A percentile compares a stretch with the other conserved stretches of the same genome.
Evolutionary conservation across 2,797 vertebrate genomes (phyloP).

Genomic region (Orestias chungarensis): DNA sequence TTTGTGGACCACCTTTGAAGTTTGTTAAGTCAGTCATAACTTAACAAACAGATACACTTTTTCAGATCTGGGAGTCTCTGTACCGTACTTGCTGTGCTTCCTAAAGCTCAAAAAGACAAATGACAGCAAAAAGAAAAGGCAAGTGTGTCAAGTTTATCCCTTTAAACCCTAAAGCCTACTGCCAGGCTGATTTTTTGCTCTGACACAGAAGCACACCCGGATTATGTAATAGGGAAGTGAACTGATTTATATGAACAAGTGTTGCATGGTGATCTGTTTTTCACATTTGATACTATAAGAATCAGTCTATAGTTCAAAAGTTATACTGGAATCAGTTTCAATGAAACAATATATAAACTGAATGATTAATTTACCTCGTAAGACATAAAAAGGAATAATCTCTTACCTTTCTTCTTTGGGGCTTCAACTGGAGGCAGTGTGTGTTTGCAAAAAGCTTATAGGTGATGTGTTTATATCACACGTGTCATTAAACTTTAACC

Average conservation of each 20-base stretch:
- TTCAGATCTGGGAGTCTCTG: not conserved
- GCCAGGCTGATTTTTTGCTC: slow-evolving; percentile 22
- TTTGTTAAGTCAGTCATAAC: not conserved
- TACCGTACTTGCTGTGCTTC: not conserved
- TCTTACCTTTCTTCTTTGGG: slow-evolving; percentile 54
- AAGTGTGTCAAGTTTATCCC: slow-evolving; percentile 4
- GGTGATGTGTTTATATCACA: slow-evolving; percentile 20
- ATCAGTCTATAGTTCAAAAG: not conserved
- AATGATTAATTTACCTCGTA: not conserved
- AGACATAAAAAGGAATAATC: not conserved
- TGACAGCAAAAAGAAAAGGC: slow-evolving; percentile 5
- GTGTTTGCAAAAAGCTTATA: slow-evolving; percentile 11
- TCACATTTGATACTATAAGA: not conserved
- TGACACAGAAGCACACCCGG: slow-evolving; percentile 19
- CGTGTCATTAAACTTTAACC: slow-evolving; percentile 72
- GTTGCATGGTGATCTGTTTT: slow-evolving; percentile 1
- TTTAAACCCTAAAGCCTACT: slow-evolving; percentile 19
- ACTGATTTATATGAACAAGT: slow-evolving; percentile 3
- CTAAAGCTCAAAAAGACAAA: slow-evolving; percentile 9
- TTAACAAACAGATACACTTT: not conserved
- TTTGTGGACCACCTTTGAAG: not conserved
- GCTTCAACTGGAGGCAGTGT: slow-evolving; percentile 18
- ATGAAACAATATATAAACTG: not conserved
- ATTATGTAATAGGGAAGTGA: slow-evolving; percentile 24
- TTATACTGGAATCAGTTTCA: not conserved